phyloP scores from a whole-genome alignment of 1,140 invertebrate genomes.

The Oedothorax gibbosus region DNA sequence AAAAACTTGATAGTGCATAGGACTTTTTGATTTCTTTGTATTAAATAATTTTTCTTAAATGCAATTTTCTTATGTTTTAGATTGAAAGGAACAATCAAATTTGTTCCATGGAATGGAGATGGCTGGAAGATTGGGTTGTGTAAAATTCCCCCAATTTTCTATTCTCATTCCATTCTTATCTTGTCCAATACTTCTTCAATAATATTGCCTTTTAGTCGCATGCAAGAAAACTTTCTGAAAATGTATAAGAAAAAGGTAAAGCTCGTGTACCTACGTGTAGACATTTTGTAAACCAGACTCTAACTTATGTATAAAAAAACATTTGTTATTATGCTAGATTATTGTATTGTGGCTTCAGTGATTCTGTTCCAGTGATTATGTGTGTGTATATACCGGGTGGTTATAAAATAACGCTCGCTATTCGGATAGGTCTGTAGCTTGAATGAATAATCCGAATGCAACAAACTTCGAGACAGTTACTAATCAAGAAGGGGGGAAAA shows the following conservation, averaged over 20 bases:
- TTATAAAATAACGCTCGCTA: too few species aligned
- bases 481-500: too few species aligned
- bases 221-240: conserved; percentile 68
- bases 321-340: background rate
- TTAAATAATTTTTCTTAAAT: conserved; percentile 36
- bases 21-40: background rate
- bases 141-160: conserved; percentile 69
- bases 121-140: conserved; percentile 72
- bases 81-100: conserved; percentile 68
- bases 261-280: background rate
- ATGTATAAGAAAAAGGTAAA: conserved; percentile 69
- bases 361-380: background rate
- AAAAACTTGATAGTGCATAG: too few species aligned
- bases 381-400: too few species aligned
- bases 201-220: conserved; percentile 66
- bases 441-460: too few species aligned
- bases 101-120: conserved; percentile 71
- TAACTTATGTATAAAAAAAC: conserved; percentile 24
- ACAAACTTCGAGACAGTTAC: too few species aligned
- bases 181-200: conserved; percentile 71
- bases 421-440: too few species aligned
- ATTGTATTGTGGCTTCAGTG: background rate
- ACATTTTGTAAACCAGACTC: conserved; percentile 56
- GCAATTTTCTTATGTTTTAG: conserved; percentile 61
- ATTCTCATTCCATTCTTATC: conserved; percentile 68